Conservation (phyloP, 35 echinoderm and acorn worm genomes). For the Anneissia japonica region DNA sequence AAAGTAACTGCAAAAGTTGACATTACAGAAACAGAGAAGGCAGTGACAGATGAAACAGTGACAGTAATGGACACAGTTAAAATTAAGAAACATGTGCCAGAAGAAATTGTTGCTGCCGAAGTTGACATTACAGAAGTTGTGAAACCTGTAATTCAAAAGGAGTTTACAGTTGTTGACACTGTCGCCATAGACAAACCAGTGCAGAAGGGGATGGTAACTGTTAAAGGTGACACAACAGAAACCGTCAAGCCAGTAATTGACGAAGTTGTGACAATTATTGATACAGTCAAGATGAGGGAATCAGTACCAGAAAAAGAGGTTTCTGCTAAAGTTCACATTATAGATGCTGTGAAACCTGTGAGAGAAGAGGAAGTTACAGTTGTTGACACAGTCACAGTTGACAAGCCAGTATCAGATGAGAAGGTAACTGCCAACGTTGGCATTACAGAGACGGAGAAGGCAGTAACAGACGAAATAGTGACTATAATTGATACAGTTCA, state of each 20-base stretch:
- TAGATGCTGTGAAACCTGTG: slow-evolving; percentile 12
- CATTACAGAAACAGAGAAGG: neutral
- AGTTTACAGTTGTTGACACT: neutral
- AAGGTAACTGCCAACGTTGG: neutral
- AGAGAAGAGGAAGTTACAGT: no score
- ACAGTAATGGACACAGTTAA: neutral
- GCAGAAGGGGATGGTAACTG: slow-evolving; percentile 16
- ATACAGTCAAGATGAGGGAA: neutral
- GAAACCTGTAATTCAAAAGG: neutral
- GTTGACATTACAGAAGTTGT: neutral
- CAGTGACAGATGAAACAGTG: slow-evolving; percentile 15
- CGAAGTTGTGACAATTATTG: neutral
- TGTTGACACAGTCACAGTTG: no score
- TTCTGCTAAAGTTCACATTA: neutral
- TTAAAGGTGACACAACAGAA: neutral
- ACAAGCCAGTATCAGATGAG: neutral
- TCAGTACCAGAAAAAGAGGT: slow-evolving; percentile 6
- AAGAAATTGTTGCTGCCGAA: slow-evolving; percentile 4
- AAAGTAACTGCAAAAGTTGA: neutral
- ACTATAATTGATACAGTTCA: neutral
- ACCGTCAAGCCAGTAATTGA: neutral
- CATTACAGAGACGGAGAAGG: neutral
- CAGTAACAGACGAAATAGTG: slow-evolving; percentile 1
- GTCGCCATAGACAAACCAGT: slow-evolving; percentile 1
- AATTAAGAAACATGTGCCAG: slow-evolving; percentile 1